Evolutionary conservation across 1,140 invertebrate genomes (phyloP).

Genomic region (Cylas formicarius): DNA sequence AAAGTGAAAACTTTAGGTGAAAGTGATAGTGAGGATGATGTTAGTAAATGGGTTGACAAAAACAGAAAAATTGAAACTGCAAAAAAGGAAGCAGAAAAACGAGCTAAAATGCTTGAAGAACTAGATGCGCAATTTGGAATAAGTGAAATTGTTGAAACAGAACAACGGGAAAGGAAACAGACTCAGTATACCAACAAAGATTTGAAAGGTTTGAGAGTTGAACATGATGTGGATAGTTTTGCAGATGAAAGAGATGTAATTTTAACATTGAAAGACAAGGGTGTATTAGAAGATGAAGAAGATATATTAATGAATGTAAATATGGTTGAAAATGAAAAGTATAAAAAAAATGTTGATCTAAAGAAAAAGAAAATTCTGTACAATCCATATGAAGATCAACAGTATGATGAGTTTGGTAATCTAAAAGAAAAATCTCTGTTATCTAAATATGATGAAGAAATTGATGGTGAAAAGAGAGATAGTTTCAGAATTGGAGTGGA

Average conservation of each 20-base stretch:
- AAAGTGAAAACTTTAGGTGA: conserved; percentile 65
- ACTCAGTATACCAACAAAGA: conserved; percentile 60
- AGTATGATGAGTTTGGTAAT: conserved; percentile 76
- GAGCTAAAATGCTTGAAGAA: conserved; percentile 88
- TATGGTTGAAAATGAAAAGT: conserved; percentile 86
- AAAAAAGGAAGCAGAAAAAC: conserved; percentile 78
- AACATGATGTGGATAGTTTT: conserved; percentile 76
- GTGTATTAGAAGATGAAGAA: conserved; percentile 77
- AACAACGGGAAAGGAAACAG: conserved; percentile 56
- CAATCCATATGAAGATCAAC: conserved; percentile 80
- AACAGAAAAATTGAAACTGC: conserved; percentile 70
- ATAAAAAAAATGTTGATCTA: conserved; percentile 80
- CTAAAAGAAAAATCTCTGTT: conserved; percentile 63
- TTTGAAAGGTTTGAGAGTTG: conserved; percentile 78
- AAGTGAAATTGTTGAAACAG: conserved; percentile 71
- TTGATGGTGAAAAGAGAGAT: conserved; percentile 69
- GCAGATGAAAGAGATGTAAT: conserved; percentile 79
- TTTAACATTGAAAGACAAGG: conserved; percentile 90
- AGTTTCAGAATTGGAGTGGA: conserved; percentile 73
- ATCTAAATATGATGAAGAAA: conserved; percentile 94
- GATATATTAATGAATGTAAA: conserved; percentile 96
- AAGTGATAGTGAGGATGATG: conserved; percentile 64
- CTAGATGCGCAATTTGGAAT: conserved; percentile 94
- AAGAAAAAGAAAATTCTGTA: conserved; percentile 77
- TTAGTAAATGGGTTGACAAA: conserved; percentile 73